Percentiles rank a stretch among this genome's conserved stretches.
Evolutionary conservation across 2,113 vertebrate genomes (phyloP).

Genomic region (Ophthalmolycus amberensis): DNA sequence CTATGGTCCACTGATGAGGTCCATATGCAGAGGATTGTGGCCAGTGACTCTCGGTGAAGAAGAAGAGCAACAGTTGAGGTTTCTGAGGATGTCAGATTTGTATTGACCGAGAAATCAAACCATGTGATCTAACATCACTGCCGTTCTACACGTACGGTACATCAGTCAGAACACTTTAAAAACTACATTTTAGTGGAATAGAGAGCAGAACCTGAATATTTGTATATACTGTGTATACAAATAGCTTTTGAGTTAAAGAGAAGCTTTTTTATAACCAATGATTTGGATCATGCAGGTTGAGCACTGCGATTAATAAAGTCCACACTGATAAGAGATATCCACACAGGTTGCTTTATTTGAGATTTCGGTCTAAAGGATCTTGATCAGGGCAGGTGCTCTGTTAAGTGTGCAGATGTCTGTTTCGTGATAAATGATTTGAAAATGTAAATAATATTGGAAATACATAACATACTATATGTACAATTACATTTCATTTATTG

Average conservation of each 20-base stretch:
- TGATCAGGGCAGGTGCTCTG: neutral
- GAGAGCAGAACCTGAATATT: neutral
- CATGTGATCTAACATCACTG: neutral
- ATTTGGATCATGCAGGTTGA: neutral
- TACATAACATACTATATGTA: neutral
- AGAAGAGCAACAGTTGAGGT: neutral
- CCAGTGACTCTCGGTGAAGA: conserved; percentile 16
- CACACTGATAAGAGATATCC: neutral
- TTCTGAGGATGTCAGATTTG: neutral
- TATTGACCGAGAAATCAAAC: conserved; percentile 1
- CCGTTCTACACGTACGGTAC: neutral
- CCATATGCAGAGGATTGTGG: conserved; percentile 47
- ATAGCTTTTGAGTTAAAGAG: no score
- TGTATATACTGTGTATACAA: neutral
- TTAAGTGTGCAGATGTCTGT: neutral
- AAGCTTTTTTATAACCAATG: neutral
- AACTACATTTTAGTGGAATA: neutral
- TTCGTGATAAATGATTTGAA: neutral
- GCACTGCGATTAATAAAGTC: neutral
- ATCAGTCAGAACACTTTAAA: neutral
- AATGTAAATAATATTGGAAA: neutral
- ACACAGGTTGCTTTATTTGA: neutral
- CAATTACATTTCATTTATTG: neutral
- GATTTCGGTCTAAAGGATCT: neutral
- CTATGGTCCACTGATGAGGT: conserved; percentile 33